Evolutionary conservation across 2,797 vertebrate genomes (phyloP).

Genomic region (Hoplostethus atlanticus): DNA sequence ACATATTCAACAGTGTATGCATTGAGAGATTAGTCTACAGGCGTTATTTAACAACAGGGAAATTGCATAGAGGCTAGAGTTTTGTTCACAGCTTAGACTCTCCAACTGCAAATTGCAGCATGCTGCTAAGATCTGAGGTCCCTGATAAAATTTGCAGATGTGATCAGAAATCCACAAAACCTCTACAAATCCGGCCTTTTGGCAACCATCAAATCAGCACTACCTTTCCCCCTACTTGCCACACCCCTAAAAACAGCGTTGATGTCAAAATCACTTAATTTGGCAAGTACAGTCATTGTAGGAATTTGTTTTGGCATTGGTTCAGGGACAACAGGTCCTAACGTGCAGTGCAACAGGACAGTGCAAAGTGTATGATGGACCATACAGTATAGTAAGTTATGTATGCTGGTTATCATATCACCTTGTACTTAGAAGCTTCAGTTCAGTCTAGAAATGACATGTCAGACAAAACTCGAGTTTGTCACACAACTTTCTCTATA

Average conservation of each 20-base stretch:
- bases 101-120: conserved; percentile 32
- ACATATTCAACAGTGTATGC: conserved; percentile 7
- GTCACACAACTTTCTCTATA: conserved; percentile 10
- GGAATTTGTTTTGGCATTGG: no score
- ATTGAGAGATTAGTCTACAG: no score
- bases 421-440: conserved; percentile 42
- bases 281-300: no score
- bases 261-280: no score
- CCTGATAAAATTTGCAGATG: neutral
- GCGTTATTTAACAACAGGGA: neutral
- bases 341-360: no score
- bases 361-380: no score
- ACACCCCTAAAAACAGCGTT: no score
- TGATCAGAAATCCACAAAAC: neutral
- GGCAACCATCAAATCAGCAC: no score
- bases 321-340: no score
- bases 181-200: neutral
- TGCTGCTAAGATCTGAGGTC: neutral
- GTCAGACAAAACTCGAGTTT: conserved; percentile 2
- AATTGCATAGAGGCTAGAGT: conserved; percentile 30
- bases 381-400: no score
- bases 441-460: conserved; percentile 28
- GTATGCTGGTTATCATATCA: neutral
- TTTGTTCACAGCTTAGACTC: conserved; percentile 59
- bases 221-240: no score